Base-by-base conservation (phyloP, 2,888 invertebrate genomes). In the Buathra laborator region DNA sequence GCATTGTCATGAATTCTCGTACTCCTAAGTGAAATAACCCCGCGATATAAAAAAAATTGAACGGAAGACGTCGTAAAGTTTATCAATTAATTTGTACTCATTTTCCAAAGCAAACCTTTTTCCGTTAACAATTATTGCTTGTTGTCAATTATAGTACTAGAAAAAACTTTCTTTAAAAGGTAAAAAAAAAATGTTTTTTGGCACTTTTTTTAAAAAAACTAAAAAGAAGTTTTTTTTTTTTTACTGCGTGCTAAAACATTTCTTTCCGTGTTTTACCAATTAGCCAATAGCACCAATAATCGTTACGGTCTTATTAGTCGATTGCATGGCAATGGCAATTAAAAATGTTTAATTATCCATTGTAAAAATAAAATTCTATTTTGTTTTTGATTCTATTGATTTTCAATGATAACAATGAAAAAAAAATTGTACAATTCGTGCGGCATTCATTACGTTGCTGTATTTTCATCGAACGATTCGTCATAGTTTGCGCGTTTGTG, bases 401-500 rank as follows among this genome's bases (percentile, higher is more conserved):
- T 64, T 48, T 32, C 37, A 12, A 6, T 64, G 48, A 32, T 12
- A 2, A 32, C 62, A 64, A 51, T 64, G 48, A 48, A 48, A 74
- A 32, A 37, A 5, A 37, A 37, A 37, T 24, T 46, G 16, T 10
- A 12, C 19, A 3, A 14, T 44, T 19, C 37, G 37, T 71, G 59
- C 37, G 44, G 48, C 19, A 32, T 59, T 44, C 43, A 16, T 16
- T 6, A 16, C 43, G 19, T 66, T 29, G 3, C 24, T 29, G 66
- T 51, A 67, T 53, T 59, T 74, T 44, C 12, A 16, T 16, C 53
- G 37, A 59, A 37, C 71, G 59, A 77, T 77, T 77, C n/a, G 72
- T 72, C 72, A 72, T 44, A 68, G 37, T 44, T 29, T 59, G 72
- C 43, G 24, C 64, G 44, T 70, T 16, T 66, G 56, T 66, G 56